Base-by-base conservation (phyloP, 64 coral and sea anemone species). In the Trachythela sp. region DNA sequence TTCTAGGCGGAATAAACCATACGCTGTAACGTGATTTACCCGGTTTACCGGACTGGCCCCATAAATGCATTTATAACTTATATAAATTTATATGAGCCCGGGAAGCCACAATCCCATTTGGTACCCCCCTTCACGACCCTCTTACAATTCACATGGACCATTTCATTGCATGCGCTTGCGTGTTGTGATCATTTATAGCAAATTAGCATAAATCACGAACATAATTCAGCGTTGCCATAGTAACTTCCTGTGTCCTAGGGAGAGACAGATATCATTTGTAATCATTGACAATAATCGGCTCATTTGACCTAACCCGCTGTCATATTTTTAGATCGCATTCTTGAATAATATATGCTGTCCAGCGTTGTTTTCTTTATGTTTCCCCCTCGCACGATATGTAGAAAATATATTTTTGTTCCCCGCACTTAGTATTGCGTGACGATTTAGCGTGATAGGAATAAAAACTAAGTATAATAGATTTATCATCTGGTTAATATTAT, bases 231-330 rank as follows among this genome's bases (percentile, higher is more conserved):
- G 22, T 64, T 64, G 56, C 56, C 17, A 59, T 20, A 18, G 56
- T n/a, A 6, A 64, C 56, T 64, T n/a, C 20, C 20, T 64, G 56
- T 64, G 56, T 64, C 56, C 56, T n/a, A 26, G 56, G 56, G 56
- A 6, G 4, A 64, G 56, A 64, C 56, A 64, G 56, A 64, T 64
- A 64, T 64, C 24, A 64, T 64, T 59, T 64, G 56, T 64, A 64
- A 64, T 59, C 54, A 59, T 64, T 64, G 56, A 64, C 56, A 64
- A 64, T 64, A 64, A 64, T 64, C 56, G 20, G 56, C 56, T 64
- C 56, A 64, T 64, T 64, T 64, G 56, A 64, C 56, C 56, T 64
- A 64, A n/a, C 56, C 56, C 56, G 26, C 6, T 2, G 56, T 27
- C 56, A 64, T 64, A 64, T 22, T 64, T 64, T 64, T 64, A 26